These are phyloP conservation scores for Tanytarsus gracilentus DNA, from an alignment of 2,888 invertebrate species.

Conservation along the genomic window DNA sequence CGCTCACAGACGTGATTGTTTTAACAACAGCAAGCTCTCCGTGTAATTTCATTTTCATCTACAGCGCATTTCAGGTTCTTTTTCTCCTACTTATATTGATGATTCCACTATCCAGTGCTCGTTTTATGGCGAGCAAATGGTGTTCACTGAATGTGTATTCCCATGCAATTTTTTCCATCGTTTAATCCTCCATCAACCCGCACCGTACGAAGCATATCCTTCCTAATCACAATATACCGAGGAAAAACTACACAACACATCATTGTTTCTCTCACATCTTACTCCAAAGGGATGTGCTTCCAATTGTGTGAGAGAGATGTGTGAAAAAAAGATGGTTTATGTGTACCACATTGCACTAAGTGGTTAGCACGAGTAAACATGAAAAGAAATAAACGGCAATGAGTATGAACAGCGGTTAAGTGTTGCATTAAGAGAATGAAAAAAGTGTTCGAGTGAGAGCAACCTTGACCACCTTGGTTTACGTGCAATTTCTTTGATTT, in stretches of 20 bases:
- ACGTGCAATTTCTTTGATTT: no score
- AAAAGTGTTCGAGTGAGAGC: no score
- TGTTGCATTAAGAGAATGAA: no score
- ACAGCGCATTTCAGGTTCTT: not conserved
- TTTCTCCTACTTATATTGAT: not conserved
- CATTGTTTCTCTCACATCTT: conserved; percentile 15
- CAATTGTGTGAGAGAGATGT: no score
- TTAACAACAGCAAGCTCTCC: not conserved
- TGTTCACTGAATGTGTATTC: not conserved
- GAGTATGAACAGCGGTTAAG: no score
- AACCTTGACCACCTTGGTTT: no score
- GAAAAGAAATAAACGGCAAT: no score
- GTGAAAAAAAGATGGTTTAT: conserved; percentile 11
- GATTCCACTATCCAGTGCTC: not conserved
- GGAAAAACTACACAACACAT: conserved; percentile 3
- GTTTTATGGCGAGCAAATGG: conserved; percentile 4
- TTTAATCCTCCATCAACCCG: not conserved
- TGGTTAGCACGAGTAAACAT: no score
- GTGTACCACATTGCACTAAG: no score
- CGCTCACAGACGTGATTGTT: conserved; percentile 22
- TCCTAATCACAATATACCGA: not conserved
- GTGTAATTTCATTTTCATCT: not conserved
- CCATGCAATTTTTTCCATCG: conserved; percentile 11
- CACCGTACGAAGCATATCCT: no score
- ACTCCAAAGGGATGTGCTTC: no score